Percentiles rank a stretch among this genome's conserved stretches.
These are phyloP conservation scores for Microtus montanus DNA, from an alignment of 2,113 vertebrate genomes.

Conservation along the genomic window DNA sequence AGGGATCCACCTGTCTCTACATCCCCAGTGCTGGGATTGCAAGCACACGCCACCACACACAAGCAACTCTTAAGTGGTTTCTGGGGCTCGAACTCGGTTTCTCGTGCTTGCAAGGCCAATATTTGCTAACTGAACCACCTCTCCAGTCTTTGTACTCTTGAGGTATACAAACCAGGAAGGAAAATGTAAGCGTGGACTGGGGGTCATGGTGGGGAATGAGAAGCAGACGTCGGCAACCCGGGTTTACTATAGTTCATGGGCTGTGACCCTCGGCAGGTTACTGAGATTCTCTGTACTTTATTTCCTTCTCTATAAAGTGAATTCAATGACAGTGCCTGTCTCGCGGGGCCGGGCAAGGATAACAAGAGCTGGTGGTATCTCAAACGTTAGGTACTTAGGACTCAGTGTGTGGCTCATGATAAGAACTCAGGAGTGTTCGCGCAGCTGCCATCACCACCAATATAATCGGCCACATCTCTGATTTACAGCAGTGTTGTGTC, in stretches of 20 bases:
- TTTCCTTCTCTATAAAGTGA: not conserved
- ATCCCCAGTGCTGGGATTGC: not conserved
- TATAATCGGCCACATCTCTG: not conserved
- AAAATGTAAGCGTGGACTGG: not conserved
- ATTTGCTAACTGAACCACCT: not conserved
- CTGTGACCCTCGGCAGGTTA: not conserved
- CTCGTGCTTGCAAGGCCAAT: not conserved
- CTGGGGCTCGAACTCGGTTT: not conserved
- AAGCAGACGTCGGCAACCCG: not conserved
- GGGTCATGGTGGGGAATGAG: not conserved
- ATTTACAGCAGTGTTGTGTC: not conserved
- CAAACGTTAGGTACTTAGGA: not conserved
- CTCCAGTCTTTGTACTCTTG: not conserved
- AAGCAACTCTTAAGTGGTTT: not conserved
- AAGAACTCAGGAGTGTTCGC: not conserved
- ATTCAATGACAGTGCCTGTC: not conserved
- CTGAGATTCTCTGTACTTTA: not conserved
- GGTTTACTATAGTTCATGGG: not conserved
- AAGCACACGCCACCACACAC: not conserved
- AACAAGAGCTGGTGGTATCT: not conserved
- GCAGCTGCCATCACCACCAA: rapidly evolving
- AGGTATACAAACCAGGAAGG: not conserved
- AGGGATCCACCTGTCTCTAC: not conserved
- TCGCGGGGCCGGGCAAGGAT: not conserved
- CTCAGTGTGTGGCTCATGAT: not conserved